Evolutionary conservation across 2,888 invertebrate genomes (phyloP).

Genomic region (Heliconius hortense): DNA sequence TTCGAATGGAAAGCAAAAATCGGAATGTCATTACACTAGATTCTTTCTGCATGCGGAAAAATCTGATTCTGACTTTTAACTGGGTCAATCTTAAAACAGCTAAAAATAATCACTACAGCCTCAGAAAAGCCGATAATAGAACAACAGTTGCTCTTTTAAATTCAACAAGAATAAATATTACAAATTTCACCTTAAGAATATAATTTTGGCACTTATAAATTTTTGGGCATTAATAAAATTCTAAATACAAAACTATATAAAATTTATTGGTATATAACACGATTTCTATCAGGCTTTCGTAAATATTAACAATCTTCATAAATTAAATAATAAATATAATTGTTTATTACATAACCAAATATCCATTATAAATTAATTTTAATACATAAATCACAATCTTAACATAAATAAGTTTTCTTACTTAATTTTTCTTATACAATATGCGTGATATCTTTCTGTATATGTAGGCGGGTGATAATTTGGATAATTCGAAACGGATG

Average conservation of each 20-base stretch:
- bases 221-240: neutral
- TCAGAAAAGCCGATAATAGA: neutral
- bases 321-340: slow-evolving; percentile 2
- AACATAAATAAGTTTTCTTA: neutral
- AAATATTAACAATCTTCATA: slow-evolving; percentile 1
- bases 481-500: too few species aligned
- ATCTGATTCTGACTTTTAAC: neutral
- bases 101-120: too few species aligned
- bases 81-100: too few species aligned
- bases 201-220: neutral
- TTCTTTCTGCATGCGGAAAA: too few species aligned
- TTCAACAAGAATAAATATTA: neutral
- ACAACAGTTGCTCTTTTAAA: neutral
- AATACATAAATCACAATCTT: neutral
- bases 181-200: neutral
- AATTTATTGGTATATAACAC: neutral
- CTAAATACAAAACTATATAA: slow-evolving; percentile 1
- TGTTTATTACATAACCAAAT: neutral
- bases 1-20: neutral
- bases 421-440: neutral
- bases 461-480: too few species aligned
- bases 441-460: too few species aligned
- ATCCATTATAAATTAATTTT: neutral
- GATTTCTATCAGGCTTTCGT: neutral
- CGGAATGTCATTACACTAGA: neutral